Conservation (phyloP, 1,140 invertebrate genomes). For the Sycophaga agraensis region DNA sequence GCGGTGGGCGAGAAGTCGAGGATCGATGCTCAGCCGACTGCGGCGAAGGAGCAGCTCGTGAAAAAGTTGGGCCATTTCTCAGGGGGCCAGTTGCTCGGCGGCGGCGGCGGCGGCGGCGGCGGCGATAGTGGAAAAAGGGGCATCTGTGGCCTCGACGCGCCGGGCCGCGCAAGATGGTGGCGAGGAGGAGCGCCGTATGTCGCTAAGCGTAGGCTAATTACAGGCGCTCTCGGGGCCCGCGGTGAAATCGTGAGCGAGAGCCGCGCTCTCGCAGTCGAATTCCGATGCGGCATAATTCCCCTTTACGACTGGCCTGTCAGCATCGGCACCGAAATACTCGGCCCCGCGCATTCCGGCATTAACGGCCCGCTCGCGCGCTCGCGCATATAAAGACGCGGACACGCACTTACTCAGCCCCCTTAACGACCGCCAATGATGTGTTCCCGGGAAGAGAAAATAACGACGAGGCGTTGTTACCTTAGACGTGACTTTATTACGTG, state of each 20-base stretch:
- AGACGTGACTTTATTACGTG: constrained; percentile 16
- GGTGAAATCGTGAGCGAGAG: constrained; percentile 38
- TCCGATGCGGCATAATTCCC: constrained; percentile 12
- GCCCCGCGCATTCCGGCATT: neutral
- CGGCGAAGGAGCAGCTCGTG: too few species aligned
- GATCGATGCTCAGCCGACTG: too few species aligned
- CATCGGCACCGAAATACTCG: constrained; percentile 7
- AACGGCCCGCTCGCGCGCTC: neutral
- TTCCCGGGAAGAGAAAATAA: constrained; percentile 16
- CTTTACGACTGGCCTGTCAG: constrained; percentile 18
- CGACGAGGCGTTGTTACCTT: constrained; percentile 10
- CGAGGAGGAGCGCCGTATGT: neutral
- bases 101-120: too few species aligned
- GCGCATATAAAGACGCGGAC: neutral
- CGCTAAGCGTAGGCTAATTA: neutral
- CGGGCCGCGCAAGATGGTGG: neutral
- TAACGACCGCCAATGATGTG: constrained; percentile 24
- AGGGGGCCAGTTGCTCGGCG: too few species aligned
- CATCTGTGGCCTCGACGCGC: too few species aligned
- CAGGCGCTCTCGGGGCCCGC: too few species aligned
- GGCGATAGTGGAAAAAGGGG: neutral
- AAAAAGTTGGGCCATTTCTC: constrained; percentile 41
- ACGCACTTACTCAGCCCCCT: neutral
- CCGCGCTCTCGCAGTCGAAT: constrained; percentile 2
- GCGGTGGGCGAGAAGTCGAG: too few species aligned